phyloP scores from a whole-genome alignment of 2,113 vertebrate genomes.

The Solenodon paradoxus region DNA sequence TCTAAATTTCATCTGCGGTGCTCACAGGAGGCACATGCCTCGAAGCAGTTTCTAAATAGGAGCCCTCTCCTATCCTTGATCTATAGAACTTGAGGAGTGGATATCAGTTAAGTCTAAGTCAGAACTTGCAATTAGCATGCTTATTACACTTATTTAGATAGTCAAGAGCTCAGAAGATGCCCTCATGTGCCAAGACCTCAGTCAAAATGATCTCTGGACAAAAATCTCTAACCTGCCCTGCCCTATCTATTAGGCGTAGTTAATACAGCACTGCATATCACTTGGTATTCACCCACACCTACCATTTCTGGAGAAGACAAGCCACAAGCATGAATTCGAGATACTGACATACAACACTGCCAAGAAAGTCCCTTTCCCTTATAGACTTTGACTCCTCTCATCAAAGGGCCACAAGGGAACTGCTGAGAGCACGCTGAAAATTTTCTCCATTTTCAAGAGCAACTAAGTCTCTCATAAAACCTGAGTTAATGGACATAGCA shows the following conservation, averaged over 20 bases:
- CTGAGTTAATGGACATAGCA: not conserved
- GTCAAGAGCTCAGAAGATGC: not conserved
- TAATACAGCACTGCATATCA: not conserved
- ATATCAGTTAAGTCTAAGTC: not conserved
- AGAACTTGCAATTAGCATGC: not conserved
- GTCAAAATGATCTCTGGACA: not conserved
- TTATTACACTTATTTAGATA: not conserved
- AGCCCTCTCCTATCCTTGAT: not conserved
- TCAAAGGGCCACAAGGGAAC: not conserved
- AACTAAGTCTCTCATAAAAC: not conserved
- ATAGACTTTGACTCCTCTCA: not conserved
- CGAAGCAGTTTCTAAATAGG: not conserved
- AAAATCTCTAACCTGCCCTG: not conserved
- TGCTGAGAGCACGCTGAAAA: not conserved
- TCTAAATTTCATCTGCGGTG: not conserved
- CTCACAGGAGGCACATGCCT: not conserved
- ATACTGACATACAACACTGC: not conserved
- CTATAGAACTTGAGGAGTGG: not conserved
- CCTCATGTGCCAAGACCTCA: not conserved
- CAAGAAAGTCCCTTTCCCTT: not conserved
- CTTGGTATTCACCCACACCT: not conserved
- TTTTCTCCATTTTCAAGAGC: not conserved
- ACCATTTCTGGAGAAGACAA: not conserved
- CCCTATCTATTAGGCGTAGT: not conserved
- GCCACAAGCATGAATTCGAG: not conserved